Evolutionary conservation across 2,797 vertebrate genomes (phyloP).

Genomic region (Podarcis lilfordi): DNA sequence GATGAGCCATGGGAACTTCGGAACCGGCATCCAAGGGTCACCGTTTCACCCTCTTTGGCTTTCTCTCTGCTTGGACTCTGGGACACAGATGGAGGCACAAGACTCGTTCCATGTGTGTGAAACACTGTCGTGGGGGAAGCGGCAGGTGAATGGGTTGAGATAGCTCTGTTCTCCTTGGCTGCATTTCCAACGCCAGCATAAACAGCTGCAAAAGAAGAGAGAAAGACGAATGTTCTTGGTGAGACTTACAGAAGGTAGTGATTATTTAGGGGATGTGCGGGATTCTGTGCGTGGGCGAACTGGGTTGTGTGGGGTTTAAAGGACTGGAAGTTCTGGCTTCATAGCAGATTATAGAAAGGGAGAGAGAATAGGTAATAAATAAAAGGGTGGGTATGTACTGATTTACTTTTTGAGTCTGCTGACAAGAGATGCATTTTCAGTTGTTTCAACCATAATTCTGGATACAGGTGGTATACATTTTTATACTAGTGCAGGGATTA

Average conservation of each 20-base stretch:
- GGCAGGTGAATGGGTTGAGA: constrained; percentile 13
- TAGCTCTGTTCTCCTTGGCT: not conserved
- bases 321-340: no score
- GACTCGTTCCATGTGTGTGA: not conserved
- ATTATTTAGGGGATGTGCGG: not conserved
- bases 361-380: not conserved
- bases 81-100: constrained; percentile 50
- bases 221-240: constrained; percentile 17
- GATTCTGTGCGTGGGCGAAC: not conserved
- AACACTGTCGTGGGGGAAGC: not conserved
- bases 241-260: not conserved
- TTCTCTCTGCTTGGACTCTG: constrained; percentile 73
- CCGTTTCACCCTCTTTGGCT: constrained; percentile 73
- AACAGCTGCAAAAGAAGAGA: constrained; percentile 54
- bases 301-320: no score
- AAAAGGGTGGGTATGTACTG: not conserved
- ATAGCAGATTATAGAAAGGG: no score
- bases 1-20: not conserved
- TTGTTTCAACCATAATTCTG: not conserved
- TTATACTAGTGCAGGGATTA: no score
- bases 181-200: constrained; percentile 20
- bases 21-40: constrained; percentile 69
- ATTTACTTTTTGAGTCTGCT: not conserved
- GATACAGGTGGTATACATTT: not conserved
- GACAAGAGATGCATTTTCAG: not conserved